Evolutionary conservation across 2,888 invertebrate genomes (phyloP), one percentile per base, ranked within the genome.

Genomic region (Eilema griseolum): DNA sequence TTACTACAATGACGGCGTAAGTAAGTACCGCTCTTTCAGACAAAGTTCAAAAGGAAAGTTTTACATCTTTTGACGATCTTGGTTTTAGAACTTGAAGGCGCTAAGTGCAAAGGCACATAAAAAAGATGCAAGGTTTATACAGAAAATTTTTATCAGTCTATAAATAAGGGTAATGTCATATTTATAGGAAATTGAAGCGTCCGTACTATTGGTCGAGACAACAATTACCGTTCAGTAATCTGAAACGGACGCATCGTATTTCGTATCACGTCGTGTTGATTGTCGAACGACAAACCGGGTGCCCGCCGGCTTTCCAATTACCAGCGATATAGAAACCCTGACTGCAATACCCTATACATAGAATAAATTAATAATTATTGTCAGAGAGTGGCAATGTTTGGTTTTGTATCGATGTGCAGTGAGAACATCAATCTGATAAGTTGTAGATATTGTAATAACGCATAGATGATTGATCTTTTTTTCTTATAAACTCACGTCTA

Each of bases 261-360:
- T 94, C 94, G 90, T 90, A 91, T 94, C 95, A 95, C 94, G 95
- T 95, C 89, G 90, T 87, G 90, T 92, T 94, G 94, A 95, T 94
- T 94, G 94, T 93, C 89, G 90, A 86, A 88, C 93, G 93, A 92
- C 93, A 92, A 93, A 93, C 91, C 85, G 86, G 86, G 82, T 80
- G 84, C 85, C 90, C 88, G 86, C 82, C 89, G 90, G 91, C 93
- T 90, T 88, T 90, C 93, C 94, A 94, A 94, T 94, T 93, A 94
- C 93, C 86, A 87, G 79, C 87, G 91, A 93, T 90, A 94, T 89
- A 90, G 91, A 90, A 90, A 88, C 92, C 90, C 86, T 85, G 84
- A 87, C 80, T 84, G 85, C 85, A 83, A 80, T 85, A 85, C 81
- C 76, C 71, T 76, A 74, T 71, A 71, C 81, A 79, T 74, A 78